A percentile compares a stretch with the other conserved stretches of the same genome.
Conservation (phyloP, 2,797 vertebrate genomes). For the Cynodonichthys magdalenae region DNA sequence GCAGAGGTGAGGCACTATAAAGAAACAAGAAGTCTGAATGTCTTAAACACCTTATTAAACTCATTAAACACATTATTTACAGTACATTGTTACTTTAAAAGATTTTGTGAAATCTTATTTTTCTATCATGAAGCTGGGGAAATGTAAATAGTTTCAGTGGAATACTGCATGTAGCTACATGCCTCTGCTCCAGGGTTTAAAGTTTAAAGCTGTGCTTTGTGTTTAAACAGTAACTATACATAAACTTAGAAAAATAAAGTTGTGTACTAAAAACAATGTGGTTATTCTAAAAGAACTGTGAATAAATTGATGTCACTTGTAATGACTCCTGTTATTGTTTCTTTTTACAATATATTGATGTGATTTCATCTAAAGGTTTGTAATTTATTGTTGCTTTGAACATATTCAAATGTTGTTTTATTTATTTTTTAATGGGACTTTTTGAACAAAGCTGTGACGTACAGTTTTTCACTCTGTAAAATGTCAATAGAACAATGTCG, state of each 20-base stretch:
- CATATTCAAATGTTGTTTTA: too few relatives aligned
- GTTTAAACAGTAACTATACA: too few relatives aligned
- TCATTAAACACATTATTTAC: neutral
- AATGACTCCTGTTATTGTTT: neutral
- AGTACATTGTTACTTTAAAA: neutral
- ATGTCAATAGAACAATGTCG: slow-evolving; percentile 17
- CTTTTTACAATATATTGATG: neutral
- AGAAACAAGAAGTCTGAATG: too few relatives aligned
- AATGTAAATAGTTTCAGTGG: neutral
- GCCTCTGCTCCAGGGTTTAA: neutral
- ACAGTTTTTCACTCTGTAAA: neutral
- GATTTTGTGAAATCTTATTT: neutral
- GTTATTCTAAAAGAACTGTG: neutral
- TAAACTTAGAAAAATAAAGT: too few relatives aligned
- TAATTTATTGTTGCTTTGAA: too few relatives aligned
- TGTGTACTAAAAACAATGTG: too few relatives aligned
- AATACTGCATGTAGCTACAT: too few relatives aligned
- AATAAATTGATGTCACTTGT: neutral
- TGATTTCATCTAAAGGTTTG: too few relatives aligned
- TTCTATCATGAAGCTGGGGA: neutral
- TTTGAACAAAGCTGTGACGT: too few relatives aligned
- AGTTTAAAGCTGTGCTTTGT: neutral
- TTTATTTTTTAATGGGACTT: too few relatives aligned
- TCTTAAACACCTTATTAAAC: too few relatives aligned
- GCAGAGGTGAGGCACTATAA: too few relatives aligned